Evolutionary conservation across 2,113 vertebrate genomes (phyloP), one percentile per base, ranked within the genome.

Genomic region (Archilochus colubris): DNA sequence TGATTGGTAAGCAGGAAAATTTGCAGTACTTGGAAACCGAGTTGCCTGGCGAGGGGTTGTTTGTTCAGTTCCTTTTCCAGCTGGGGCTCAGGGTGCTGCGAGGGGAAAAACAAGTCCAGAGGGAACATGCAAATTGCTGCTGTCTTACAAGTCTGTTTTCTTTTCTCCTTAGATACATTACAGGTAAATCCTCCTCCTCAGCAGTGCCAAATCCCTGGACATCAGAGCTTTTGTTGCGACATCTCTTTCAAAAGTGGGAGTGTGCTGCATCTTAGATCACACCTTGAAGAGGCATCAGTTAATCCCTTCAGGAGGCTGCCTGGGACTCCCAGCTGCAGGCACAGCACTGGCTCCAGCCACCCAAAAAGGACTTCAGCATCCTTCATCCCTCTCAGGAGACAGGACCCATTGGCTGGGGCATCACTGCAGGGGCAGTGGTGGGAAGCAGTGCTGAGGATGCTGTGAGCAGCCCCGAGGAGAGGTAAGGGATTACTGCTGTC

Each of bases 61-160:
- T 89, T 77, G 59, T 66, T 73, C 44, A 14, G 76, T 69, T 86
- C 68, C 53, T 11, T 63, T 70, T 88, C 82, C 95, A 93, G 87
- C 72, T 23, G 82, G 76, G 88, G 72, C 79, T 82, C 4, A 0
- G 38, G 61, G n/a, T 79, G 75, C 72, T 62, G 68, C 0, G 10
- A 89, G 74, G 79, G 79, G 89, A 84, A 94, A 96, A 88, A 86
- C 88, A 83, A 74, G 91, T 91, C 91, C 82, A 72, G 89, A 81
- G 93, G 96, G 89, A 91, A 63, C 72, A 61, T 33, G 82, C 76
- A 93, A 80, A 95, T 91, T 6, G 1, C 68, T 50, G 82, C 89
- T 8, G 38, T 64, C 68, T 83, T 67, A 75, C 85, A 9, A 57
- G 88, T 67, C 89, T 83, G 79, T 83, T 96, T 83, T 86, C 85